These are phyloP conservation scores for Botia kubotai DNA, from an alignment of 2,797 vertebrate genomes.

Conservation along the genomic window DNA sequence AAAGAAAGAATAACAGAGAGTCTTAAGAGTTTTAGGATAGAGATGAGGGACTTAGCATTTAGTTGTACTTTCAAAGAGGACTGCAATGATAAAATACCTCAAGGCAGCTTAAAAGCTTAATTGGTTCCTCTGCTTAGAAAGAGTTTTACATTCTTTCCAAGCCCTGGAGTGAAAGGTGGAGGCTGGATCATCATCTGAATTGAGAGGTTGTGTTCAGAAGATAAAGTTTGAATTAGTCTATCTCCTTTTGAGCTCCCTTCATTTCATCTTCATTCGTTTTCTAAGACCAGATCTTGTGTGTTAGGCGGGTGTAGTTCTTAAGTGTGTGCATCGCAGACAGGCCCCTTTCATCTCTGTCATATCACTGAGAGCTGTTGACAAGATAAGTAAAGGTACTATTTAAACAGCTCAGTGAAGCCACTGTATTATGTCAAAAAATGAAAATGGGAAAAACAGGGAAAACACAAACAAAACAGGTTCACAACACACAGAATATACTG, in stretches of 20 bases:
- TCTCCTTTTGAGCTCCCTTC: constrained; percentile 16
- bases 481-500: background rate
- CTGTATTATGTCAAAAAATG: background rate
- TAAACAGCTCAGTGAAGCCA: constrained; percentile 4
- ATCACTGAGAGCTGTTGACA: constrained; percentile 17
- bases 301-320: constrained; percentile 12
- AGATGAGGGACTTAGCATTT: constrained; percentile 45
- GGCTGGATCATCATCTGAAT: constrained; percentile 30
- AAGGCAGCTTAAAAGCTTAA: constrained; percentile 60
- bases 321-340: background rate
- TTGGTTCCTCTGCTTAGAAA: constrained; percentile 59
- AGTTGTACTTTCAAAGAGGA: constrained; percentile 52
- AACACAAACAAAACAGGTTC: constrained; percentile 2
- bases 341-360: constrained; percentile 3
- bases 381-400: constrained; percentile 17
- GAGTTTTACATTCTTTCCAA: constrained; percentile 62
- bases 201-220: constrained; percentile 29
- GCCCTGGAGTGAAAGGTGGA: constrained; percentile 55
- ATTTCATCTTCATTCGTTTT: constrained; percentile 42
- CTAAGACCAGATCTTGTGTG: constrained; percentile 5
- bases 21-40: constrained; percentile 15
- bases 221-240: background rate
- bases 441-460: background rate
- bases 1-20: constrained; percentile 6
- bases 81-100: constrained; percentile 62